phyloP scores from a whole-genome alignment of 92 coral and sea anemone species.

The Epizoanthus rinbou region DNA sequence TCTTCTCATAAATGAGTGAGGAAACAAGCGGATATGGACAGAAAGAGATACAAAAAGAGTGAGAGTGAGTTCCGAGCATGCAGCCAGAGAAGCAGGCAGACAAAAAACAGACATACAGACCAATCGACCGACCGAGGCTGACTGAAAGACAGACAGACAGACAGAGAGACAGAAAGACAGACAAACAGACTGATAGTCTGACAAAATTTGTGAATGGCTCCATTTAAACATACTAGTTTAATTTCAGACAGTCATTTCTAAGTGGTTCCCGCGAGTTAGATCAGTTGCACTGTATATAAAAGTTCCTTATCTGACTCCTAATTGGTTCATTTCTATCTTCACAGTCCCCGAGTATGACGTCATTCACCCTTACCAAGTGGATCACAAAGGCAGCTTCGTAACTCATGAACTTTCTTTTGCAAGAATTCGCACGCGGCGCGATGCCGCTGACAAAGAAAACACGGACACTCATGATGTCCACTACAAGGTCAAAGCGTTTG shows the following conservation, averaged over 20 bases:
- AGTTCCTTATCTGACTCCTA: not conserved
- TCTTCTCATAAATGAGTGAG: not conserved
- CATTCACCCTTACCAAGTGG: constrained; percentile 80
- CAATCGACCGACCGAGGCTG: too few species aligned
- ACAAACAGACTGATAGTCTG: too few species aligned
- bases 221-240: not conserved
- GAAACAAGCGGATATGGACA: not conserved
- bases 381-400: constrained; percentile 74
- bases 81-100: too few species aligned
- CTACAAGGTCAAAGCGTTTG: constrained; percentile 88
- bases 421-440: constrained; percentile 81
- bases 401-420: constrained; percentile 83
- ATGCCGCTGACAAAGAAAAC: constrained; percentile 36
- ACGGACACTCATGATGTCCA: constrained; percentile 65
- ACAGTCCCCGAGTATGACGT: constrained; percentile 93
- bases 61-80: not conserved
- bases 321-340: not conserved
- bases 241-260: too few species aligned
- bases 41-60: not conserved
- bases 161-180: too few species aligned
- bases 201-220: not conserved
- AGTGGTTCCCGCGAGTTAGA: not conserved
- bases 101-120: too few species aligned
- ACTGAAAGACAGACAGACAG: too few species aligned
- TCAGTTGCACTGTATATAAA: not conserved